Percentiles rank a stretch among this genome's conserved stretches.
phyloP scores from a whole-genome alignment of 2,113 vertebrate genomes.

The Alaudala cheleensis region DNA sequence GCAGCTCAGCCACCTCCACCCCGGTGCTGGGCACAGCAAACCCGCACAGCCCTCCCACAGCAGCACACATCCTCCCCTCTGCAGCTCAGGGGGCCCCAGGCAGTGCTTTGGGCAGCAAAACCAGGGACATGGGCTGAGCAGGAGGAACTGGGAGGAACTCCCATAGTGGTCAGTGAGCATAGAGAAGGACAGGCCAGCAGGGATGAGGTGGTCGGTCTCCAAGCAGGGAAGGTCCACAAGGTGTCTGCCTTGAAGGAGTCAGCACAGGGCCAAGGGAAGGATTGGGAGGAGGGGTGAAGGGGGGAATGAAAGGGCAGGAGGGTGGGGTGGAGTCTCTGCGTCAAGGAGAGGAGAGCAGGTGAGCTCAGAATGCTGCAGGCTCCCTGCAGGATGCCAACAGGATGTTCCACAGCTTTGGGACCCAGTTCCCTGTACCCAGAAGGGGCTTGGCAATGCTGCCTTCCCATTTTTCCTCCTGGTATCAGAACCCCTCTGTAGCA shows the following conservation, averaged over 20 bases:
- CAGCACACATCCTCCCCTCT: not conserved
- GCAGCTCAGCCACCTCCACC: not conserved
- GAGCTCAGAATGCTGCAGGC: not conserved
- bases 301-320: not conserved
- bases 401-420: not conserved
- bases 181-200: not conserved
- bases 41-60: rapidly evolving
- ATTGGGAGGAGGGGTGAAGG: not conserved
- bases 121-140: not conserved
- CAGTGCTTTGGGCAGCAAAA: not conserved
- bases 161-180: not conserved
- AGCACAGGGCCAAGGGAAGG: not conserved
- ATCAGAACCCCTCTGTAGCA: not conserved
- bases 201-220: not conserved
- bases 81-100: not conserved
- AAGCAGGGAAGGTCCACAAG: not conserved
- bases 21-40: not conserved
- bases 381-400: not conserved
- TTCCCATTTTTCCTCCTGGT: not conserved
- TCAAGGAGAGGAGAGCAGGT: not conserved
- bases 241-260: not conserved
- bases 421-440: not conserved
- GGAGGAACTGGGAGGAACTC: not conserved
- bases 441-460: not conserved
- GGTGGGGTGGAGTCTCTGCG: not conserved